Base-by-base conservation (phyloP, 2,888 invertebrate genomes). In the Mythimna pallens region DNA sequence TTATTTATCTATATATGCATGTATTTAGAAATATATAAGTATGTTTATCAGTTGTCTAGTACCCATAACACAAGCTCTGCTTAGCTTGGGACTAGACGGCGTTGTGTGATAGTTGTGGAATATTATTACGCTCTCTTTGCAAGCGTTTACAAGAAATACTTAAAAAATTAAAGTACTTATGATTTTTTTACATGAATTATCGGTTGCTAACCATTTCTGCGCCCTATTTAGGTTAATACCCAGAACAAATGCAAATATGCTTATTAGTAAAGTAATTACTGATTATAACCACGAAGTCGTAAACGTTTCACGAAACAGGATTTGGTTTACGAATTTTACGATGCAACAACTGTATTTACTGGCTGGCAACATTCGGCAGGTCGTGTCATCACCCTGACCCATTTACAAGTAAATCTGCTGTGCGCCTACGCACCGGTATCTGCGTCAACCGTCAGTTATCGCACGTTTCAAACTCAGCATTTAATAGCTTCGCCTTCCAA, bases 341-440 rank as follows among this genome's bases (percentile, higher is more conserved):
- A 80, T 82, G 66, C 62, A 73, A 76, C 70, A 76, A 79, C 36
- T 50, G 76, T 79, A 80, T 83, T 80, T 76, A 72, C 68, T 77
- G 74, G 71, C 78, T 85, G 73, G 83, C 73, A 87, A 85, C 84
- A 81, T 86, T 78, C 76, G 83, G 76, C 85, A 84, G 85, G 86
- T 87, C 89, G 86, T 82, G 86, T 87, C 87, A 88, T 88, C 89
- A 89, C 95, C 95, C 91, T 95, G 95, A 94, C 95, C 95, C 88
- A 94, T 95, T 93, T 94, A 87, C 88, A 89, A 92, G 89, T 73
- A 92, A 93, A 94, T 93, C 92, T 88, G 92, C 87, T 86, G 87
- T 92, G 93, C 94, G 92, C 95, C 94, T 89, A 94, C 95, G 93
- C 93, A 92, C 76, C 84, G 71, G 83, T 85, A 86, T 89, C 89